Base-by-base conservation (phyloP, 2,113 vertebrate species). In the Callipepla californica region DNA sequence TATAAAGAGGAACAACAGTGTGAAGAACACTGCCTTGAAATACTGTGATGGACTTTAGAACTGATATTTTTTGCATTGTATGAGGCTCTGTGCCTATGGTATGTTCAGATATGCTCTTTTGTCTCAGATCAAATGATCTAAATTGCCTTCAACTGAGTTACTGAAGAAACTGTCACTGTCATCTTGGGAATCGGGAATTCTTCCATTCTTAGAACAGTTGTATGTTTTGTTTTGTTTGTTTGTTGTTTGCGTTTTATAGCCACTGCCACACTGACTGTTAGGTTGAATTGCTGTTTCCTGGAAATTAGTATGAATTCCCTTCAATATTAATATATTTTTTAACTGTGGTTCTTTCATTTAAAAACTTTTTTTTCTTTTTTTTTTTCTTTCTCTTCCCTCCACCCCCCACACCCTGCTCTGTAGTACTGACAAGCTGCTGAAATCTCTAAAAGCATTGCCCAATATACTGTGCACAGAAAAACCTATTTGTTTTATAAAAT, bases 51-150 rank as follows among this genome's bases (percentile, higher is more conserved):
- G 47, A 51, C 57, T 90, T 93, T n/a, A 72, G 28, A 86, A 65
- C 44, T 87, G 85, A 74, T 45, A 25, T 12, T 34, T 63, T 80
- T 61, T 85, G 53, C 70, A 88, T 91, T 82, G 65, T 44, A 86
- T 34, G 55, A 77, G 58, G 14, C 57, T 80, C 85, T 62, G 53
- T 65, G 57, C 61, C 69, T 88, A 25, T 18, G 72, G 32, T 57
- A 55, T 74, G 78, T 82, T 94, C 86, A 93, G 65, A 93, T 81
- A 90, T 65, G 62, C 50, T 92, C 73, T 93, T 95, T 90, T 91
- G 85, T 91, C 89, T 88, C 84, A 69, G 79, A 95, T 90, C 57
- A 94, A 92, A 93, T 89, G 55, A 84, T 76, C 73, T 92, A 78
- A 95, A 93, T 69, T 92, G 81, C 38, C 65, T 96, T 95, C 80